Conservation (phyloP, 2,888 invertebrate genomes). For the Apodemia mormo region DNA sequence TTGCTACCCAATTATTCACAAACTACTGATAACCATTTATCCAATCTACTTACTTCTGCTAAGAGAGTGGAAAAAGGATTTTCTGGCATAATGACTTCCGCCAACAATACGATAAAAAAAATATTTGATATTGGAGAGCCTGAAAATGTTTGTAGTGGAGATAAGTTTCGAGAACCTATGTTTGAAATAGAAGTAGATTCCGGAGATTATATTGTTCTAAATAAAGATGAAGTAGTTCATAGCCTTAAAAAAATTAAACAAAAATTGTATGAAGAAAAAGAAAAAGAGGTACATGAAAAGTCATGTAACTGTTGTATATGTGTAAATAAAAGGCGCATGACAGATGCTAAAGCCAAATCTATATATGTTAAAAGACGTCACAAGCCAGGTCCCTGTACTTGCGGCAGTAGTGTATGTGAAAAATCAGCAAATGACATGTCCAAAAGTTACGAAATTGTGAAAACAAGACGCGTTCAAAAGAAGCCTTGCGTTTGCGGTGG, state of each 20-base stretch:
- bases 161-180: conserved; percentile 19
- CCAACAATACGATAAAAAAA: conserved; percentile 18
- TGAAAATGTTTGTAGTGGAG: conserved; percentile 19
- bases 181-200: conserved; percentile 35
- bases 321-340: conserved; percentile 25
- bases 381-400: conserved; percentile 31
- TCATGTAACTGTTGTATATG: conserved; percentile 32
- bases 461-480: conserved; percentile 11
- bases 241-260: conserved; percentile 26
- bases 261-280: conserved; percentile 19
- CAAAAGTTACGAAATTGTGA: neutral
- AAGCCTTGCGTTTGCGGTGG: conserved; percentile 41
- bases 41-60: neutral
- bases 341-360: neutral
- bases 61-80: neutral
- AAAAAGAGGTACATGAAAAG: conserved; percentile 23
- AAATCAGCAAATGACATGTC: conserved; percentile 23
- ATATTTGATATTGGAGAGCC: conserved; percentile 16
- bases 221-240: conserved; percentile 34
- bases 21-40: too few species aligned
- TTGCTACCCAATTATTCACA: too few species aligned
- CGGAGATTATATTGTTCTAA: conserved; percentile 34
- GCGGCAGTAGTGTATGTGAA: conserved; percentile 36
- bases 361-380: neutral
- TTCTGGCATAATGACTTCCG: neutral